Evolutionary conservation across 2,888 invertebrate species (phyloP), one percentile per base, ranked within the genome.

Genomic region (Lasioglossum oenotherae): DNA sequence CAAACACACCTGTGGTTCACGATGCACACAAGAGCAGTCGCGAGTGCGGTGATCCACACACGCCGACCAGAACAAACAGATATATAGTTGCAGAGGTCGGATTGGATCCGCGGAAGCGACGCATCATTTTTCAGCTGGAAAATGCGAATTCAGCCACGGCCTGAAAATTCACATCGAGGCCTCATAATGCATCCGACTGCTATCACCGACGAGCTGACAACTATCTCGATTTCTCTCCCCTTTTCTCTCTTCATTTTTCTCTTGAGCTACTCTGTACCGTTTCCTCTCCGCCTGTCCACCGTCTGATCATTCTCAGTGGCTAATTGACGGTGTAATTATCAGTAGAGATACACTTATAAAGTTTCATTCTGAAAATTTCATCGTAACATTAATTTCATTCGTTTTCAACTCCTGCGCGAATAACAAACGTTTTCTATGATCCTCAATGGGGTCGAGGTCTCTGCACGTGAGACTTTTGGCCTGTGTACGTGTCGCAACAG

Each of bases 71-170:
- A 84, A 79, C 76, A 79, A 81, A 81, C 60, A 81, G 75, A 85
- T 80, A 77, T 73, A 69, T 41, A 76, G 76, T n/a, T 10, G 75
- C 67, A 41, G 64, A 57, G 49, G 80, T 16, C 6, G 71, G 78
- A 64, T 12, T 60, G 76, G 35, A 81, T 71, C 80, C 67, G 38
- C 46, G 76, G 71, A 86, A 67, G 75, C 82, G 84, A 85, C 88
- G 75, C 78, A 84, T 85, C 88, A 90, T 90, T 91, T 90, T 90
- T 87, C 88, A 82, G 88, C 78, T 49, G 82, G 83, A 81, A 90
- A 90, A 87, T 89, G 89, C 85, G 79, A 82, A 85, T 90, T 91
- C 90, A 90, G 87, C 89, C 64, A 27, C 78, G 84, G 86, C 82
- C 80, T 85, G 90, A 87, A 89, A 90, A 88, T 88, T 87, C 86